Evolutionary conservation across 1,140 invertebrate species (phyloP).

Genomic region (Temnothorax nylanderi): DNA sequence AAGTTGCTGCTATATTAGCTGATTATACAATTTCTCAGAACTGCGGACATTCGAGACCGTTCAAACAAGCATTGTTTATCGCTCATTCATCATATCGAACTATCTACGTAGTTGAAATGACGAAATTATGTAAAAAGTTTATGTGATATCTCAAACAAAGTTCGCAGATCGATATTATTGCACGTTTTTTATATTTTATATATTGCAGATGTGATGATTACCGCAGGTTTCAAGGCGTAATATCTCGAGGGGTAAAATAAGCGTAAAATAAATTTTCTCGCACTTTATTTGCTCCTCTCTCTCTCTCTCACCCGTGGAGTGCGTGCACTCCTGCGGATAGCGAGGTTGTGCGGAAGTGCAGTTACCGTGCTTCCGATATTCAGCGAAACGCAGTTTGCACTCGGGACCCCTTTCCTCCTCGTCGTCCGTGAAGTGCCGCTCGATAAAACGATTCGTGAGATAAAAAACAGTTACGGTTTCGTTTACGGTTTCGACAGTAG

Average conservation of each 20-base stretch:
- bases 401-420: background rate
- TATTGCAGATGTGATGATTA: background rate
- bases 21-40: background rate
- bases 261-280: constrained; percentile 20
- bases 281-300: background rate
- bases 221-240: background rate
- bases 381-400: constrained; percentile 17
- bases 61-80: background rate
- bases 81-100: background rate
- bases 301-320: background rate
- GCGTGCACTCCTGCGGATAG: background rate
- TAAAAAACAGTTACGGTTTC: constrained; percentile 45
- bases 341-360: constrained; percentile 58
- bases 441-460: constrained; percentile 57
- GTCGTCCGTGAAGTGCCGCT: constrained; percentile 26
- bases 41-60: background rate
- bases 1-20: background rate
- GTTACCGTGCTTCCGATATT: constrained; percentile 66
- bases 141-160: background rate
- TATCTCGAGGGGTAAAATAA: background rate
- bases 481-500: constrained; percentile 12
- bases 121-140: background rate
- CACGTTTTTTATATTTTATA: background rate
- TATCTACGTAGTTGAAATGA: background rate
- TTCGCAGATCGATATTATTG: background rate